Conservation (phyloP, 2,797 vertebrate genomes). For the Enteromius radiatus region DNA sequence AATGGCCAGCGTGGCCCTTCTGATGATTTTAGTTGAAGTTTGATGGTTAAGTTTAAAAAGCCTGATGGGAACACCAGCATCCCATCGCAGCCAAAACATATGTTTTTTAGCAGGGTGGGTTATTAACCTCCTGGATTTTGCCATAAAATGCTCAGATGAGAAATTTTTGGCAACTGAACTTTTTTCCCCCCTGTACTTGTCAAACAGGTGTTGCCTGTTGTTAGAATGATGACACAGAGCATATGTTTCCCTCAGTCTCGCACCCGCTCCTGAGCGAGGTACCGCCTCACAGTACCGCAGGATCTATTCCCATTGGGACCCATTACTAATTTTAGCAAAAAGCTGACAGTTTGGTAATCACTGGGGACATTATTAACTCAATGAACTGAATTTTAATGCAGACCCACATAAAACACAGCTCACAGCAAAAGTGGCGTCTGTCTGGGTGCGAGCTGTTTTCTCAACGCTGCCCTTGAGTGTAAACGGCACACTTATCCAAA, state of each 20-base stretch:
- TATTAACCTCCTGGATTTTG: conserved; percentile 21
- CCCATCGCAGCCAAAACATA: background rate
- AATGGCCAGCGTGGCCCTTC: background rate
- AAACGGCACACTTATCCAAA: conserved; percentile 49
- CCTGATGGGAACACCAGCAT: background rate
- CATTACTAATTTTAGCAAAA: conserved; percentile 47
- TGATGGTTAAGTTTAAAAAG: background rate
- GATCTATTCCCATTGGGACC: conserved; percentile 43
- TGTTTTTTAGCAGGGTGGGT: background rate
- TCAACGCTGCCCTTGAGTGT: conserved; percentile 31
- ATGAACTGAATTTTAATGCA: conserved; percentile 46
- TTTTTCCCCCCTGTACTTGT: conserved; percentile 34
- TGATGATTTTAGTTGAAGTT: background rate
- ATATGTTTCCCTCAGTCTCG: conserved; percentile 44
- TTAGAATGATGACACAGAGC: conserved; percentile 43
- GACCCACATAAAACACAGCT: conserved; percentile 36
- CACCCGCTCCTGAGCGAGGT: conserved; percentile 29
- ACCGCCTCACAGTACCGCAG: conserved; percentile 21
- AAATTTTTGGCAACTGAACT: conserved; percentile 11
- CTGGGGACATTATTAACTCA: conserved; percentile 55
- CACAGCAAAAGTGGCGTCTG: conserved; percentile 28
- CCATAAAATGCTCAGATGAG: conserved; percentile 9
- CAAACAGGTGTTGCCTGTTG: conserved; percentile 56
- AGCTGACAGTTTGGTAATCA: conserved; percentile 53
- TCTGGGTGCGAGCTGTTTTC: conserved; percentile 27